These are phyloP conservation scores for Parthenolecanium corni DNA, from an alignment of 2,888 invertebrate species.

Conservation along the genomic window DNA sequence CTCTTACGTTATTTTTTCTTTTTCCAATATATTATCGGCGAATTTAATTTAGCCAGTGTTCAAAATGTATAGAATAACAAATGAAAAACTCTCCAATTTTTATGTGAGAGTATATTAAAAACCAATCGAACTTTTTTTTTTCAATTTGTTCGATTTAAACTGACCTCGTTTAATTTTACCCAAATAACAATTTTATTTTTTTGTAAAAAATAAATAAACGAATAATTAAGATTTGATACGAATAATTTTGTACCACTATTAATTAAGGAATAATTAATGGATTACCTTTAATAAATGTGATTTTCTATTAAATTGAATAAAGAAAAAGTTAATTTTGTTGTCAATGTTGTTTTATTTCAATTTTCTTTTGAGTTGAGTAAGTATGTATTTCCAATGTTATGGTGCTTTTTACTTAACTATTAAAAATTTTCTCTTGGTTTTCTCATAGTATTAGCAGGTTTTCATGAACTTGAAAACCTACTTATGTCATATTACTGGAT, in stretches of 20 bases:
- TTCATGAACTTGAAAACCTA: too few species aligned
- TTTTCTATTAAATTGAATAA: conserved; percentile 18
- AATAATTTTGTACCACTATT: conserved; percentile 23
- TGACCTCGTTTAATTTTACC: not conserved
- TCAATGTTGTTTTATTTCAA: not conserved
- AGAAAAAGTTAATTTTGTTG: conserved; percentile 4
- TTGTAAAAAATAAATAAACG: not conserved
- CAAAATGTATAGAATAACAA: too few species aligned
- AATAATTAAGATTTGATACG: conserved; percentile 18
- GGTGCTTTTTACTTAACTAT: too few species aligned
- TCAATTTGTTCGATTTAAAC: not conserved
- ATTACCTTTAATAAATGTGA: conserved; percentile 26
- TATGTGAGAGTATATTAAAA: not conserved
- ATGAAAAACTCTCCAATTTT: too few species aligned
- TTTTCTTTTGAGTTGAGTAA: not conserved
- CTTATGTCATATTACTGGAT: too few species aligned
- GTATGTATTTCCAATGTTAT: too few species aligned
- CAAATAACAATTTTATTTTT: not conserved
- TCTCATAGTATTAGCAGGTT: too few species aligned
- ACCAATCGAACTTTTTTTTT: conserved; percentile 2
- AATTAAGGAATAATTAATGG: conserved; percentile 15
- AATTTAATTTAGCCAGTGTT: not conserved
- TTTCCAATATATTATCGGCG: not conserved
- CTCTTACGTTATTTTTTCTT: not conserved
- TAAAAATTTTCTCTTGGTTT: too few species aligned